Evolutionary conservation across 92 coral and sea anemone species (phyloP), one percentile per base, ranked within the genome.

Genomic region (Palythoa grandis): DNA sequence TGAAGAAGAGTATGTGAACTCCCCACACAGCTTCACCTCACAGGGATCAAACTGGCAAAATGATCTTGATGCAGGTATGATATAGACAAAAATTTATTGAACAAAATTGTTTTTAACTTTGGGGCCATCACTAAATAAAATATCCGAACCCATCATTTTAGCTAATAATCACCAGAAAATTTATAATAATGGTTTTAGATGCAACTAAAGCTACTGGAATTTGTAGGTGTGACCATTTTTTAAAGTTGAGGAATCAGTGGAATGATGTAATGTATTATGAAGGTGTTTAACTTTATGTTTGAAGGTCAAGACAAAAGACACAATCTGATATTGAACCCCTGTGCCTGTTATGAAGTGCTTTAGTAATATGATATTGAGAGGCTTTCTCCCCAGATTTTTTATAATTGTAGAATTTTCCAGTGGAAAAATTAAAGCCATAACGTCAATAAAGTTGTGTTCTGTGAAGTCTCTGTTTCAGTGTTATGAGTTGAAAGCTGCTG

Each of bases 1-100:
- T 87, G 96, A 88, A 77, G 98, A 96, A 3, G 99, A 96, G 15
- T 94, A 92, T 88, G 95, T 89, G 50, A 95, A 93, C 70, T 95
- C 97, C 20, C 98, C 98, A 20, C 92, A 95, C 56, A 93, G 94
- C 25, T 94, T 92, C 65, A 92, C 97, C 14, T 93, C 97, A 2
- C 98, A 94, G 52, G 92, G 94, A 8, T 86, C 96, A 20, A 91
- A 89, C 75, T 94, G 98, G 98, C 98, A 94, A 39, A 90, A 82
- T 88, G 98, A 94, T 22, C 89, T 92, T 17, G 97, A 94, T 37
- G 84, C 88, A 37, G 93, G 97, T 94, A 61, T 77, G 92, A 50
- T 11, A 48, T 8, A 43, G 4, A 35, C 16, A 11, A 11, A 12
- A 19, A 38, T 10, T 8, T 5, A 0, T 43, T 5, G 50, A 43